These are phyloP conservation scores for Galagoides demidoff DNA, from an alignment of 2,797 vertebrate genomes.

Conservation along the genomic window DNA sequence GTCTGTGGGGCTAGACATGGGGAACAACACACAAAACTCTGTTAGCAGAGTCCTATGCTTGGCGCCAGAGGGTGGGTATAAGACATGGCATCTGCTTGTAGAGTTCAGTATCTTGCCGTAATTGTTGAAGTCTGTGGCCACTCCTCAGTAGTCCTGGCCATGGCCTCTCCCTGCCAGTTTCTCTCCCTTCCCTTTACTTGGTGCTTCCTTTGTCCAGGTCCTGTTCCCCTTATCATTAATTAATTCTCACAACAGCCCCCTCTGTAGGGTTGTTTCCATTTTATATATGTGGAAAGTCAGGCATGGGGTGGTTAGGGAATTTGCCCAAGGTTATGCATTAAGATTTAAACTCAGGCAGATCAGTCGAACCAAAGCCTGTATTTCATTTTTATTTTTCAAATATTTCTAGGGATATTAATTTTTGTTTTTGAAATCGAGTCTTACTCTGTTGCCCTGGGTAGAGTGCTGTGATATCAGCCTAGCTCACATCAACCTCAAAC, in stretches of 20 bases:
- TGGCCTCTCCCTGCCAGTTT: not conserved
- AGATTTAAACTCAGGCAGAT: not conserved
- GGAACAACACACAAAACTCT: accelerated
- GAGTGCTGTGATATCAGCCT: too few relatives aligned
- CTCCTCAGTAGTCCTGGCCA: not conserved
- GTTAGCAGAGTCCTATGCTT: not conserved
- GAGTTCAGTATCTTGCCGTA: not conserved
- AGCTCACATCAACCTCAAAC: too few relatives aligned
- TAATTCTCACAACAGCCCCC: not conserved
- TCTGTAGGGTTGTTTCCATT: not conserved
- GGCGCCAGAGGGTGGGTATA: too few relatives aligned
- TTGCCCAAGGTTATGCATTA: not conserved
- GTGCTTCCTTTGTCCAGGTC: not conserved
- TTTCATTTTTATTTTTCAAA: not conserved
- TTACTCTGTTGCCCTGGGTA: too few relatives aligned
- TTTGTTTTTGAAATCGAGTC: not conserved
- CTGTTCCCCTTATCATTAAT: not conserved
- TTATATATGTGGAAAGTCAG: not conserved
- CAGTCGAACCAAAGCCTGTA: not conserved
- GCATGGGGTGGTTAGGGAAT: not conserved
- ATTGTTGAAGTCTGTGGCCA: accelerated
- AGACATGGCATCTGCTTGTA: not conserved
- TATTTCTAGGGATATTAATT: not conserved
- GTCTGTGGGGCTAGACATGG: not conserved
- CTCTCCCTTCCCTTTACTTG: not conserved